Percentiles rank a stretch among this genome's conserved stretches.
Evolutionary conservation across 2,888 invertebrate species (phyloP).

Genomic region (Ophioninae sp.): DNA sequence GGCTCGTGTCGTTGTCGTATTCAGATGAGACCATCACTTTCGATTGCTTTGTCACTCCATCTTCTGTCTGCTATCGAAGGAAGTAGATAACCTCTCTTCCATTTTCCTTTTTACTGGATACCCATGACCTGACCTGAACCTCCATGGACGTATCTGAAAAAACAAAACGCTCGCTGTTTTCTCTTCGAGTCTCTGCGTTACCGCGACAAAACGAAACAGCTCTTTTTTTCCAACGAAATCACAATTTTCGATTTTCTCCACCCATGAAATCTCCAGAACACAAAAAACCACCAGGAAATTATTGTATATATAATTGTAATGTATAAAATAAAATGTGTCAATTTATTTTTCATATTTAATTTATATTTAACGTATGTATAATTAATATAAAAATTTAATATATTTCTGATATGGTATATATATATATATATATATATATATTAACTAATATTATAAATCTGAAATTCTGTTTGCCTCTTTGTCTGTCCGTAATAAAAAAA

Average conservation of each 20-base stretch:
- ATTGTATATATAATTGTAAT: too few relatives aligned
- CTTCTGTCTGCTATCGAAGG: conserved; percentile 28
- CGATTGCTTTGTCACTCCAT: conserved; percentile 53
- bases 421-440: too few relatives aligned
- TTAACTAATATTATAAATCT: too few relatives aligned
- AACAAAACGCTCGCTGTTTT: conserved; percentile 36
- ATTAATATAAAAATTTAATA: too few relatives aligned
- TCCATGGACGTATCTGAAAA: conserved; percentile 2
- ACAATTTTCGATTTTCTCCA: conserved; percentile 18
- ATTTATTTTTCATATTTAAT: too few relatives aligned
- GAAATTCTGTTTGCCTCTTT: too few relatives aligned
- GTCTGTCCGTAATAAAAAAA: too few relatives aligned
- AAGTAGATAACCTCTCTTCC: conserved; percentile 20
- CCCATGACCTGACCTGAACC: conserved; percentile 31
- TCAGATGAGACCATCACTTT: conserved; percentile 50
- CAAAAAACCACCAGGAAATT: conserved; percentile 24
- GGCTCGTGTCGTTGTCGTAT: conserved; percentile 50
- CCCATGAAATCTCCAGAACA: conserved; percentile 8
- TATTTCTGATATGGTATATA: too few relatives aligned
- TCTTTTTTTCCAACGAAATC: background rate
- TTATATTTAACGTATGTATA: too few relatives aligned
- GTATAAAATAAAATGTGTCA: too few relatives aligned
- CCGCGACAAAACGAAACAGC: background rate
- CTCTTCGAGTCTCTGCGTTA: background rate
- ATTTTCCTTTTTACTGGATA: conserved; percentile 29